Conservation (phyloP, 2,888 invertebrate genomes). For the Hoplodrina blanda region DNA sequence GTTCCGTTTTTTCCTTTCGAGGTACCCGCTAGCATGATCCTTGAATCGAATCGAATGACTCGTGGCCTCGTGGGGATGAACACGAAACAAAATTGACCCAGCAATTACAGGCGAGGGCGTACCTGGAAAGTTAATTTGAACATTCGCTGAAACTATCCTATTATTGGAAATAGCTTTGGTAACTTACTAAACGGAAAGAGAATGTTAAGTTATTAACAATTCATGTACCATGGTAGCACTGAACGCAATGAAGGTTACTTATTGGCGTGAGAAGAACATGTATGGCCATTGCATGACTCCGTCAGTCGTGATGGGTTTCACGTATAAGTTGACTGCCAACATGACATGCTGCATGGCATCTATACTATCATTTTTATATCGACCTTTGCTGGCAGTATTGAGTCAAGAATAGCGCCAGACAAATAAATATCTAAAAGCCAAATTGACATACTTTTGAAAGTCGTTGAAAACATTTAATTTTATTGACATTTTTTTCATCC, state of each 20-base stretch:
- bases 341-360: conserved; percentile 12
- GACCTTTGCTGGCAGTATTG: conserved; percentile 3
- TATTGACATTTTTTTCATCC: neutral
- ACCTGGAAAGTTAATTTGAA: conserved; percentile 16
- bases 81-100: conserved; percentile 7
- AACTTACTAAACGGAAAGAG: neutral
- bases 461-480: neutral
- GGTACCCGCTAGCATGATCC: conserved; percentile 4
- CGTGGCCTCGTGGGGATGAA: neutral
- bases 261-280: conserved; percentile 45
- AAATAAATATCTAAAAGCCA: conserved; percentile 33
- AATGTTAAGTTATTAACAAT: conserved; percentile 31
- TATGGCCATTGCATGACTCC: conserved; percentile 2
- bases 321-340: conserved; percentile 5
- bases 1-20: no score
- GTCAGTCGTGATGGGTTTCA: neutral
- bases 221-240: conserved; percentile 5
- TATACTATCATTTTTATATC: conserved; percentile 18
- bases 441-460: conserved; percentile 40
- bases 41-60: neutral
- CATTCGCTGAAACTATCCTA: conserved; percentile 9
- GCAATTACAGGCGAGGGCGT: neutral
- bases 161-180: conserved; percentile 3
- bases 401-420: conserved; percentile 12
- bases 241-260: conserved; percentile 19